Conservation (phyloP, 2,113 vertebrate genomes). For the Pelecanoides urinatrix region DNA sequence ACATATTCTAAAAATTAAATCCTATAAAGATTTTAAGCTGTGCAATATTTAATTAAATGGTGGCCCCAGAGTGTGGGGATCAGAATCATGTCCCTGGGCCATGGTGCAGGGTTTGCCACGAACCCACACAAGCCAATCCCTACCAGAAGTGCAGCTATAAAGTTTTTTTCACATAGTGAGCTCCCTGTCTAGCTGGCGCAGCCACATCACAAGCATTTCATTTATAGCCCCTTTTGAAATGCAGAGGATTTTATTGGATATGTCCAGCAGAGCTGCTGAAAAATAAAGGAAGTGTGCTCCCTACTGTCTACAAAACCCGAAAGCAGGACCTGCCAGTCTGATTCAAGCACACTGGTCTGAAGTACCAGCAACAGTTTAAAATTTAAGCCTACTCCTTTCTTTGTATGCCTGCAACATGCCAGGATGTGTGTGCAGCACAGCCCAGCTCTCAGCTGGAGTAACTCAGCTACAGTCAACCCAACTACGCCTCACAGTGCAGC, state of each 20-base stretch:
- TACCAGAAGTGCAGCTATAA: neutral
- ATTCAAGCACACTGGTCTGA: neutral
- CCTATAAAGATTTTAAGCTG: neutral
- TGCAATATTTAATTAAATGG: conserved; percentile 19
- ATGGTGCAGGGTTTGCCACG: neutral
- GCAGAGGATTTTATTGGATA: neutral
- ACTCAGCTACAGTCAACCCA: neutral
- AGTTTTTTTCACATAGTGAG: neutral
- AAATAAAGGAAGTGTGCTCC: conserved; percentile 49
- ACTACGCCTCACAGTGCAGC: neutral
- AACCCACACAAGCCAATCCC: neutral
- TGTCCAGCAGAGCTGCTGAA: conserved; percentile 9
- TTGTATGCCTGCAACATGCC: neutral
- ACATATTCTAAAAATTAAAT: conserved; percentile 35
- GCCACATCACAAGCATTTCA: conserved; percentile 6
- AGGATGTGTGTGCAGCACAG: neutral
- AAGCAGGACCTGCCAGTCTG: neutral
- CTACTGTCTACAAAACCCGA: conserved; percentile 16
- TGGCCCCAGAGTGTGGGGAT: neutral
- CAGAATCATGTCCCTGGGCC: neutral
- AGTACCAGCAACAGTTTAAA: neutral
- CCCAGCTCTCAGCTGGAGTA: neutral
- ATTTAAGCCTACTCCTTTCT: neutral
- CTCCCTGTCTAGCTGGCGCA: neutral
- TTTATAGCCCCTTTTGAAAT: conserved; percentile 11